Percentiles rank a stretch among this genome's conserved stretches.
phyloP scores from a whole-genome alignment of 2,113 vertebrate species.

The Bambusicola thoracicus region DNA sequence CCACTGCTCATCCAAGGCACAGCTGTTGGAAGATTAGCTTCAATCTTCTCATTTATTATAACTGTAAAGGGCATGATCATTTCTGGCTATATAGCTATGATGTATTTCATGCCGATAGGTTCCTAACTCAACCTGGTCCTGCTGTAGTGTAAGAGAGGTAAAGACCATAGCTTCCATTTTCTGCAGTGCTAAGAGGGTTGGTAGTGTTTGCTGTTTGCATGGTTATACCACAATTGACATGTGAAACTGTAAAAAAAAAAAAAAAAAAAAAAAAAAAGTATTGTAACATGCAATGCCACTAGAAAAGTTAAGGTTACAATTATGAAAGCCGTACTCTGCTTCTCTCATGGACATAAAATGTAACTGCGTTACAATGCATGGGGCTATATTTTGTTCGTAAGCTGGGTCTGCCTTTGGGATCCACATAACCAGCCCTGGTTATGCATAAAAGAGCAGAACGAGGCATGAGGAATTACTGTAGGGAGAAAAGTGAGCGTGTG shows the following conservation, averaged over 20 bases:
- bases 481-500: not conserved
- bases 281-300: no score
- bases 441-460: not conserved
- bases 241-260: rapidly evolving
- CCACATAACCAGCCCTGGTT: not conserved
- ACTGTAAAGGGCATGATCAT: not conserved
- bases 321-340: not conserved
- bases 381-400: not conserved
- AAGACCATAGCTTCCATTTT: not conserved
- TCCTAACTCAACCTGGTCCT: not conserved
- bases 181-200: not conserved
- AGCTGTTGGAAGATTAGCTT: not conserved
- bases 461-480: not conserved
- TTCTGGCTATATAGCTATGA: not conserved
- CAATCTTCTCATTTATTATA: not conserved
- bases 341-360: not conserved
- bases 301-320: not conserved
- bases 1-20: not conserved
- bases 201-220: not conserved
- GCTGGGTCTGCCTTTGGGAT: not conserved
- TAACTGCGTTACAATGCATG: rapidly evolving
- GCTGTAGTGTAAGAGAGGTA: not conserved
- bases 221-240: rapidly evolving
- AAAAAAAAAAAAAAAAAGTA: no score
- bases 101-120: not conserved